Conservation (phyloP, 92 coral and sea anemone genomes). For the Muricea muricata region DNA sequence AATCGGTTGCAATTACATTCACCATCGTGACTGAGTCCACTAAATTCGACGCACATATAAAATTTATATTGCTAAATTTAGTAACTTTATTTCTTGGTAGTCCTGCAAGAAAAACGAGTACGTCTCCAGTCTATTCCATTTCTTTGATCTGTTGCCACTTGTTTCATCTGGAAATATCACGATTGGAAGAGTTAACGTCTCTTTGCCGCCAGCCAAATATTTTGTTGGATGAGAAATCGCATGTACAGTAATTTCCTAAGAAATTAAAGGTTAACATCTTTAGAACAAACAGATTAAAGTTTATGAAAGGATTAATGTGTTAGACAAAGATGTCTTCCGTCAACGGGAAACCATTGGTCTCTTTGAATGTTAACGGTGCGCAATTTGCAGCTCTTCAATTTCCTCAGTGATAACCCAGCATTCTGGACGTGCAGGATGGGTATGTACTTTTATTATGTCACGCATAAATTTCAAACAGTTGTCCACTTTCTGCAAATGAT, state of each 20-base stretch:
- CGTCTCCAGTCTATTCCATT: slow-evolving; percentile 30
- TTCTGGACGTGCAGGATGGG: neutral
- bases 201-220: slow-evolving; percentile 21
- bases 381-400: neutral
- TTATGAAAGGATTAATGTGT: neutral
- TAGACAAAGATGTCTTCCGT: neutral
- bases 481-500: slow-evolving; percentile 11
- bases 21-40: slow-evolving; percentile 21
- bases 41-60: slow-evolving; percentile 23
- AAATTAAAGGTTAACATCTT: neutral
- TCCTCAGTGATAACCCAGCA: slow-evolving; percentile 5
- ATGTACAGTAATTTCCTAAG: slow-evolving; percentile 3
- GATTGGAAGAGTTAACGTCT: slow-evolving; percentile 18
- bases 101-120: slow-evolving; percentile 29
- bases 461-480: slow-evolving; percentile 18
- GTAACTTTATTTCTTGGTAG: slow-evolving; percentile 21
- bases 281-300: neutral
- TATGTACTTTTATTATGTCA: neutral
- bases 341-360: neutral
- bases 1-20: slow-evolving; percentile 26
- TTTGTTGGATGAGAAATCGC: slow-evolving; percentile 1
- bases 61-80: slow-evolving; percentile 31
- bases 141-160: slow-evolving; percentile 28
- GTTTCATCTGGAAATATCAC: slow-evolving; percentile 14
- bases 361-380: neutral